Conservation (phyloP, 2,113 vertebrate genomes). For the Cottus gobio region DNA sequence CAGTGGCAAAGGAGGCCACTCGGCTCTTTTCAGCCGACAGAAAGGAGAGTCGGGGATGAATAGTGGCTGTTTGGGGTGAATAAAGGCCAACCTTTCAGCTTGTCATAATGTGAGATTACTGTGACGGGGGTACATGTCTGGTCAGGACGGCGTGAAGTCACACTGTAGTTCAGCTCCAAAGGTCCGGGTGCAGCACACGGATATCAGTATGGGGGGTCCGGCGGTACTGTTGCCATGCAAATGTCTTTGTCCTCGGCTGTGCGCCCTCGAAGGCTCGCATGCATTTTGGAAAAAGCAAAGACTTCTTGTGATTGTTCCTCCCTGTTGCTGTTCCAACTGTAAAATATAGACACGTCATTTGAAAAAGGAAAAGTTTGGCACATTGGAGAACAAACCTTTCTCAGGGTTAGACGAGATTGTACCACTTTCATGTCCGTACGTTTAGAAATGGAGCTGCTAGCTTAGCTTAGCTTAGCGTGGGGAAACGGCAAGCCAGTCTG, state of each 20-base stretch:
- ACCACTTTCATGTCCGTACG: not conserved
- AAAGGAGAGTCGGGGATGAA: conserved; percentile 68
- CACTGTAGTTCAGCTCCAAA: conserved; percentile 59
- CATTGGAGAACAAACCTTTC: no score
- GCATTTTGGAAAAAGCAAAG: not conserved
- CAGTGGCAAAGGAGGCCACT: conserved; percentile 67
- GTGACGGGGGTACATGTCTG: conserved; percentile 70
- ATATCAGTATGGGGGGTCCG: conserved; percentile 58
- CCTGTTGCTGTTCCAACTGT: not conserved
- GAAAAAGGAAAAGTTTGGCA: not conserved
- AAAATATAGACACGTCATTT: not conserved
- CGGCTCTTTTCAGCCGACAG: conserved; percentile 58
- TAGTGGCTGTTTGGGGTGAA: conserved; percentile 70
- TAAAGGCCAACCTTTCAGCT: conserved; percentile 71
- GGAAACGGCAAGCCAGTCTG: not conserved
- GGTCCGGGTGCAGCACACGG: conserved; percentile 31
- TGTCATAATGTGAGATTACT: conserved; percentile 76
- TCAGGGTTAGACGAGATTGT: no score
- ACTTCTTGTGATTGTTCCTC: not conserved
- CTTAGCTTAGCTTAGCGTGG: not conserved
- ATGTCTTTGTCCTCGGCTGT: conserved; percentile 56
- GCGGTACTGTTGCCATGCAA: conserved; percentile 39
- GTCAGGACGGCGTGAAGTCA: conserved; percentile 66
- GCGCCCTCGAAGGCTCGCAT: not conserved
- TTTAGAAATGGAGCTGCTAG: not conserved